Percentiles rank a stretch among this genome's conserved stretches.
Conservation (phyloP, 2,888 invertebrate genomes). For the Lithosia quadra region DNA sequence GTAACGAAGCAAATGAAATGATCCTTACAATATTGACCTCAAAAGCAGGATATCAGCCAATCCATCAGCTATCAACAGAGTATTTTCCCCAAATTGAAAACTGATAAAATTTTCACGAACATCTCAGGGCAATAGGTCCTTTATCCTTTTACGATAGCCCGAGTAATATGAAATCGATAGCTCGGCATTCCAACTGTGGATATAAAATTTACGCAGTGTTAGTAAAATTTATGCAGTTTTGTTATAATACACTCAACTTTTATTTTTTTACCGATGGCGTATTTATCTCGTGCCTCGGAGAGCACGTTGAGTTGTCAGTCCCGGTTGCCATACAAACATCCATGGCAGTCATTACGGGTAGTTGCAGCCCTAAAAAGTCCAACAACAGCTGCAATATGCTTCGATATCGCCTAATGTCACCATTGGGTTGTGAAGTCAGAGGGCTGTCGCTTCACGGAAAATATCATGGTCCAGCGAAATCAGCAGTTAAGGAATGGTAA, state of each 20-base stretch:
- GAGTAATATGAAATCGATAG: slow-evolving; percentile 26
- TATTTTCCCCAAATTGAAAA: slow-evolving; percentile 38
- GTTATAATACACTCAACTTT: neutral
- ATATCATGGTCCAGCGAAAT: no score
- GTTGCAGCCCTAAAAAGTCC: no score
- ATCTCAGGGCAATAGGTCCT: slow-evolving; percentile 23
- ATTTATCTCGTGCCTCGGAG: no score
- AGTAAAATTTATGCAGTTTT: neutral
- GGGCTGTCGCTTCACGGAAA: no score
- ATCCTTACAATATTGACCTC: slow-evolving; percentile 13
- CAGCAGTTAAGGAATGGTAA: no score
- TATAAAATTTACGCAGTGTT: neutral
- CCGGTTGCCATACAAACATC: no score
- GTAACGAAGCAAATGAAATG: neutral
- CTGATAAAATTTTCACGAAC: slow-evolving; percentile 36
- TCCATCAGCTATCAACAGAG: slow-evolving; percentile 30
- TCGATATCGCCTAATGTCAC: no score
- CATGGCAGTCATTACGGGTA: no score
- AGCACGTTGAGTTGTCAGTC: no score
- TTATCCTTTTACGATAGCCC: slow-evolving; percentile 21
- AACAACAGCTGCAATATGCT: no score
- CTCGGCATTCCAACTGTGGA: slow-evolving; percentile 16
- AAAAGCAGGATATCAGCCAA: slow-evolving; percentile 18
- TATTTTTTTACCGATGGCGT: no score
- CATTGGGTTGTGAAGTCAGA: no score